Conservation (phyloP, 2,888 invertebrate species). For the Eulithis prunata region DNA sequence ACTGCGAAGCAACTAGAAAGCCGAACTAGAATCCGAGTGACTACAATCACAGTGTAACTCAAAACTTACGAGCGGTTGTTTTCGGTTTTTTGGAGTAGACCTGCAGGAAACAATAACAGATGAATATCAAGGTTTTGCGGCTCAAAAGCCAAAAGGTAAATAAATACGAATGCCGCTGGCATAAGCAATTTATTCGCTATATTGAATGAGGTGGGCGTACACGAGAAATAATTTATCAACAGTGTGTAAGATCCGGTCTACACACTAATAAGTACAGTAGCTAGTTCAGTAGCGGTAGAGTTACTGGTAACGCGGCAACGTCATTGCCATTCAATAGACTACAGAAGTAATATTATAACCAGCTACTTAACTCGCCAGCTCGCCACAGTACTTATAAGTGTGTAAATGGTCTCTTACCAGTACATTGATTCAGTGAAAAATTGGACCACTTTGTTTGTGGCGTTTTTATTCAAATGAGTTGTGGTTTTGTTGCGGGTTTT, state of each 20-base stretch:
- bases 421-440: slow-evolving; percentile 58
- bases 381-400: too few relatives aligned
- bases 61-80: too few relatives aligned
- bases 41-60: too few relatives aligned
- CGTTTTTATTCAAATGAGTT: slow-evolving; percentile 41
- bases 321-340: too few relatives aligned
- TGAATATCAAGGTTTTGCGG: slow-evolving; percentile 43
- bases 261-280: too few relatives aligned
- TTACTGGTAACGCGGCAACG: too few relatives aligned
- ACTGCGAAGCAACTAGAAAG: neutral
- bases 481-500: slow-evolving; percentile 8
- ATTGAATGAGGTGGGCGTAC: slow-evolving; percentile 57
- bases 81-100: too few relatives aligned
- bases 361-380: too few relatives aligned
- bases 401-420: slow-evolving; percentile 42
- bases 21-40: neutral
- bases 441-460: slow-evolving; percentile 54
- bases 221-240: slow-evolving; percentile 61
- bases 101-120: slow-evolving; percentile 22
- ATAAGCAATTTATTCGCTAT: slow-evolving; percentile 58
- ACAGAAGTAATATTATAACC: too few relatives aligned
- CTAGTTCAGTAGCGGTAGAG: too few relatives aligned
- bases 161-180: slow-evolving; percentile 52
- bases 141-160: slow-evolving; percentile 48
- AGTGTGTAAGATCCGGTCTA: slow-evolving; percentile 43